Conservation (phyloP, 2,113 vertebrate species). For the Phrynocephalus versicolor region DNA sequence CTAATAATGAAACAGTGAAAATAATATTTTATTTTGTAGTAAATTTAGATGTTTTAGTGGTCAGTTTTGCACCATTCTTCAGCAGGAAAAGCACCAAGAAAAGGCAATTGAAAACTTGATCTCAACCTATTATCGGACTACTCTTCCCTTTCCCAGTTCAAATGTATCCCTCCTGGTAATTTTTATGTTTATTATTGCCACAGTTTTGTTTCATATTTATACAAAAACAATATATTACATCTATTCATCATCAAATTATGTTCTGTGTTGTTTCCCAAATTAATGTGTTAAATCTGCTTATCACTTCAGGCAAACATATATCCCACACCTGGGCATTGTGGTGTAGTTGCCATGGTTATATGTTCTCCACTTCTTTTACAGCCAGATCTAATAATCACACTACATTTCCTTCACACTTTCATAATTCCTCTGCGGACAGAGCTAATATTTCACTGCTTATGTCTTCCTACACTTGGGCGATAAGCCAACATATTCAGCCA, state of each 20-base stretch:
- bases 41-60: neutral
- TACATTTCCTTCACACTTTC: neutral
- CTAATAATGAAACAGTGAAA: neutral
- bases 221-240: neutral
- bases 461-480: neutral
- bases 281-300: neutral
- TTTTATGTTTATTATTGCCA: neutral
- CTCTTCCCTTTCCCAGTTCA: neutral
- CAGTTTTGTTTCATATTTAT: neutral
- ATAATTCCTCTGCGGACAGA: neutral
- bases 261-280: neutral
- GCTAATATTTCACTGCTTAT: neutral
- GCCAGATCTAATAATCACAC: slow-evolving; percentile 3
- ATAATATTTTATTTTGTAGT: neutral
- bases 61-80: neutral
- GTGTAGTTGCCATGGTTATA: neutral
- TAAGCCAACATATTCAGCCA: neutral
- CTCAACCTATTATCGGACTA: neutral
- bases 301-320: neutral
- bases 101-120: neutral
- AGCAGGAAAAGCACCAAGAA: neutral
- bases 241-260: neutral
- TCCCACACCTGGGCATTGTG: neutral
- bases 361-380: neutral
- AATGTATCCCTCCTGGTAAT: neutral